Base-by-base conservation (phyloP, 2,888 invertebrate genomes). In the Drosophila aldrichi region DNA sequence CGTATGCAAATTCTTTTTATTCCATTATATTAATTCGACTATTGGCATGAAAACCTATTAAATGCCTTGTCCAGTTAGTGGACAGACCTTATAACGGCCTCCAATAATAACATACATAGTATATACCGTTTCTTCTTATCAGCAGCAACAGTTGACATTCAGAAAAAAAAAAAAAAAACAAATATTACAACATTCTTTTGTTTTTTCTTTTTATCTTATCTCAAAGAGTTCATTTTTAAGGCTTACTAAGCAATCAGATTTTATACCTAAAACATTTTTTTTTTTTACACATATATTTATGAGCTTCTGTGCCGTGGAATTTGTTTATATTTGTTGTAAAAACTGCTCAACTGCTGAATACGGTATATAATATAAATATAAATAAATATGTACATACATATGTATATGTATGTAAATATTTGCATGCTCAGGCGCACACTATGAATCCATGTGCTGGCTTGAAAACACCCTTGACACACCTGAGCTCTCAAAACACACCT, bases 91-190 rank as follows among this genome's bases (percentile, higher is more conserved):
- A 18, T 25, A 57, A 40, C 29, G 71, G 22, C 67, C 75, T 70
- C 51, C 80, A 63, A 46, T 68, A 65, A 84, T 69, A 64, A 64
- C 49, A 54, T 18, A 62, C 2, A 22, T 22, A n/a, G n/a, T n/a
- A 2, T 60, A 79, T 80, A 80, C 64, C 66, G 59, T 74, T 70
- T 18, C 52, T 41, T 61, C 71, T 88, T 84, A 85, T 88, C 88
- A 88, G 73, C 69, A 60, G 60, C 60, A 52, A 62, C 29, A 60
- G 81, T 86, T 85, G 90, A 90, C 84, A 90, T 90, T 85, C 84
- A 84, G 72, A 86, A 69, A 56, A 48, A 8, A n/a, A 44, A 76
- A 69, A 38, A 60, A 58, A 51, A 20, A 20, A 43, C 29, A 60
- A 54, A 46, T 48, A 56, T 88, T 88, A 82, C 77, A 82, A 88